phyloP scores from a whole-genome alignment of 2,113 vertebrate species.

The Mus spicilegus region DNA sequence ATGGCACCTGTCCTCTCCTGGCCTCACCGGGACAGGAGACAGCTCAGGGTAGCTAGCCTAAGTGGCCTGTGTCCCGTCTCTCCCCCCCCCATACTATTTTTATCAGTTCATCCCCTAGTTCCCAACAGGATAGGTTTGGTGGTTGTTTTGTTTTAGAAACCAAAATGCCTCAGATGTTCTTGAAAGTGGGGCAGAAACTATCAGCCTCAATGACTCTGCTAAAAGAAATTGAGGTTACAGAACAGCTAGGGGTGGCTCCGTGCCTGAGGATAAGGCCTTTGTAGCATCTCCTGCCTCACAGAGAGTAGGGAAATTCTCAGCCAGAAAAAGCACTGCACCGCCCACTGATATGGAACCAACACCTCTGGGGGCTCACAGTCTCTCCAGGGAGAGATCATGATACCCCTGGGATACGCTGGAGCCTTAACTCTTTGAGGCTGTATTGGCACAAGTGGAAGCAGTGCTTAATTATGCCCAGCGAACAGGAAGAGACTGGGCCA shows the following conservation, averaged over 20 bases:
- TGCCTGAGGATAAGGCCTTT: background rate
- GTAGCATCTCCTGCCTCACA: background rate
- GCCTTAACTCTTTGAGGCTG: conserved; percentile 36
- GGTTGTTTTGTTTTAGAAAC: background rate
- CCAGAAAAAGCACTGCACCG: background rate
- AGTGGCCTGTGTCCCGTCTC: background rate
- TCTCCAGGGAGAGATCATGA: background rate
- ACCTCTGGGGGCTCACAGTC: background rate
- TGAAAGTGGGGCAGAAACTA: conserved; percentile 30
- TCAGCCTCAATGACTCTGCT: background rate
- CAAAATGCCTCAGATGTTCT: background rate
- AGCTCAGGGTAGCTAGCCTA: background rate
- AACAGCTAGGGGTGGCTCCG: background rate
- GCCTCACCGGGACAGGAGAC: background rate
- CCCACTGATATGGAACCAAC: background rate
- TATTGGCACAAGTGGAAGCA: background rate
- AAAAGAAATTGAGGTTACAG: conserved; percentile 41
- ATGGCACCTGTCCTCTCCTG: too few species aligned
- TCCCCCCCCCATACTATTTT: background rate
- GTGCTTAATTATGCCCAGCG: background rate
- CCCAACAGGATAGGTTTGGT: background rate
- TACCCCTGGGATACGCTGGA: background rate
- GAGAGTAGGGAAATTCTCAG: background rate
- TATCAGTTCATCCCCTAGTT: background rate
- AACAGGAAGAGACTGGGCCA: background rate